These are phyloP conservation scores for Cheilinus undulatus DNA, from an alignment of 2,113 vertebrate species.

Conservation along the genomic window DNA sequence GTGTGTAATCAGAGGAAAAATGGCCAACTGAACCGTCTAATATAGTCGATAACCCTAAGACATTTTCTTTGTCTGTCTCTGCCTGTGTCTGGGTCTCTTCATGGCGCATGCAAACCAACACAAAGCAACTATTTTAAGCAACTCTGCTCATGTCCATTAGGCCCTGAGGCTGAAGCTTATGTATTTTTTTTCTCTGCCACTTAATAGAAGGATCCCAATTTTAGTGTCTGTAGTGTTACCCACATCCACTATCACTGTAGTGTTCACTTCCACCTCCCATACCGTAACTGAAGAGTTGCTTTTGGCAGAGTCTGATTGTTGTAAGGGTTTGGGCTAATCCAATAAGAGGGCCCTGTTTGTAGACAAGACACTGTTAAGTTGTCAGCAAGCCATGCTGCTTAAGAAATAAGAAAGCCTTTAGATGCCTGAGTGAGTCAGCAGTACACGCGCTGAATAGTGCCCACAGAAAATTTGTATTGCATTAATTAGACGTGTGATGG, in stretches of 20 bases:
- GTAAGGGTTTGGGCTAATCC: conserved; percentile 67
- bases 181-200: conserved; percentile 22
- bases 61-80: not conserved
- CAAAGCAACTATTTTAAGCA: not conserved
- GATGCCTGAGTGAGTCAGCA: conserved; percentile 60
- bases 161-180: not conserved
- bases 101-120: not conserved
- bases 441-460: conserved; percentile 40
- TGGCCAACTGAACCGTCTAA: not conserved
- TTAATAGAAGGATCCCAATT: not conserved
- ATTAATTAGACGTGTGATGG: conserved; percentile 20
- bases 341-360: conserved; percentile 58
- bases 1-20: not conserved
- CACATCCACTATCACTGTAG: not conserved
- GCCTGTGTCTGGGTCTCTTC: not conserved
- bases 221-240: not conserved
- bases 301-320: conserved; percentile 43
- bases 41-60: not conserved
- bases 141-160: not conserved
- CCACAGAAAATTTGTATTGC: conserved; percentile 20
- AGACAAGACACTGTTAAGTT: conserved; percentile 63
- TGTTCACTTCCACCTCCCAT: conserved; percentile 13
- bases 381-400: conserved; percentile 54
- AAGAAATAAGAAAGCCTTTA: conserved; percentile 49
- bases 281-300: conserved; percentile 14